Conservation (phyloP, 2,797 vertebrate species). For the Furcifer pardalis region DNA sequence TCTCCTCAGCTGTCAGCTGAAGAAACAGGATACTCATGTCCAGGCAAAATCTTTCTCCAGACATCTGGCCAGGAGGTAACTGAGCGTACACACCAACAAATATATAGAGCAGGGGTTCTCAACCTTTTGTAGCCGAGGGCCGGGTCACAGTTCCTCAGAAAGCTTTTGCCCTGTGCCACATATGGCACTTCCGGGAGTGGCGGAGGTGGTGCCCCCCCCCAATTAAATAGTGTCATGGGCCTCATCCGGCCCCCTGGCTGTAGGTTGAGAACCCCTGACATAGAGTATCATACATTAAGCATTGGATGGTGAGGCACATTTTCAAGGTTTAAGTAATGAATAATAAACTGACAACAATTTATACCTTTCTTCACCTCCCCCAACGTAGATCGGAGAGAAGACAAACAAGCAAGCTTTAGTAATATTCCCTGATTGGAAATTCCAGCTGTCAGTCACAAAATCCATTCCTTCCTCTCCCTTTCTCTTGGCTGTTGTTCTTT, state of each 20-base stretch:
- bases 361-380: neutral
- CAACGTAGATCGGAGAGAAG: neutral
- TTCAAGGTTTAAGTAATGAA: neutral
- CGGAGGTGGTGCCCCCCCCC: no score
- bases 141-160: no score
- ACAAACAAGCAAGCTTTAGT: neutral
- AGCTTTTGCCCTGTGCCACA: no score
- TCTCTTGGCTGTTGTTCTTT: neutral
- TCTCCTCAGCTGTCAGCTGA: neutral
- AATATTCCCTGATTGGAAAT: neutral
- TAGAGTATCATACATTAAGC: neutral
- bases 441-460: neutral
- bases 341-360: neutral
- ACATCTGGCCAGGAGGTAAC: neutral
- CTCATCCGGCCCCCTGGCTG: no score
- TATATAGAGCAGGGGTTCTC: no score
- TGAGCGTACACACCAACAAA: neutral
- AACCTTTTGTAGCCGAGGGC: no score
- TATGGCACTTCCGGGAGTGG: no score
- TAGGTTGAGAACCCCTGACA: no score
- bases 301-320: slow-evolving; percentile 6
- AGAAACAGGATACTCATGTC: neutral
- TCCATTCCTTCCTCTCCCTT: neutral
- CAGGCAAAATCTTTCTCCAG: neutral
- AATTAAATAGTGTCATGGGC: no score